These are phyloP conservation scores for Phocoena phocoena DNA, from an alignment of 2,113 vertebrate species.

Conservation along the genomic window DNA sequence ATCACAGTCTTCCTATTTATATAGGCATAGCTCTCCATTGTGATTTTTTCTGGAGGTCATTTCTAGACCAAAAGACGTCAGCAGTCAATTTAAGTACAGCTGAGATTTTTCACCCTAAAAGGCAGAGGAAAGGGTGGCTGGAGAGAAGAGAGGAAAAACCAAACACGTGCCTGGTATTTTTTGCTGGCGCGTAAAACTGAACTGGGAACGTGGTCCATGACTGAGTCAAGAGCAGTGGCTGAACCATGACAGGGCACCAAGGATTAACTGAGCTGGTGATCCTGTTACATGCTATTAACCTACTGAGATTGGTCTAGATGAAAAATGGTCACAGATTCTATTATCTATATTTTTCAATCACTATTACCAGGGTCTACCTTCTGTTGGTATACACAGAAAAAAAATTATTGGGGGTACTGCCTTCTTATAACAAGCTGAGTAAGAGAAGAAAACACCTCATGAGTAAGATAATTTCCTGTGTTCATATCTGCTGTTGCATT, in stretches of 20 bases:
- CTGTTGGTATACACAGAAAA: neutral
- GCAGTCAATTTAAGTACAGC: neutral
- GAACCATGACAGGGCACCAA: neutral
- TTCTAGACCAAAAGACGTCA: constrained; percentile 41
- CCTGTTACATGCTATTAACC: neutral
- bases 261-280: constrained; percentile 61
- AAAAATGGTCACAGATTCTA: neutral
- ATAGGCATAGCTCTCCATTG: neutral
- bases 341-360: neutral
- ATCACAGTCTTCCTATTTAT: neutral
- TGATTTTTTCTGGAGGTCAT: constrained; percentile 20
- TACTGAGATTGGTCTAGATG: neutral
- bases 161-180: neutral
- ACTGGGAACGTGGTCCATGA: neutral
- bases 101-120: constrained; percentile 25
- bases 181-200: neutral
- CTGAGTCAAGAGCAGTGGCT: neutral
- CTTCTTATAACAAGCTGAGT: neutral
- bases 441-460: neutral
- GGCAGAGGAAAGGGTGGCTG: neutral
- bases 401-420: neutral
- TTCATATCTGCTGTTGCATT: neutral
- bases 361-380: neutral
- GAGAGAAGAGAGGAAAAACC: neutral
- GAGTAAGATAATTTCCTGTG: neutral